A percentile compares a stretch with the other conserved stretches of the same genome.
Conservation (phyloP, 1,140 invertebrate species). For the Choristoneura fumiferana region DNA sequence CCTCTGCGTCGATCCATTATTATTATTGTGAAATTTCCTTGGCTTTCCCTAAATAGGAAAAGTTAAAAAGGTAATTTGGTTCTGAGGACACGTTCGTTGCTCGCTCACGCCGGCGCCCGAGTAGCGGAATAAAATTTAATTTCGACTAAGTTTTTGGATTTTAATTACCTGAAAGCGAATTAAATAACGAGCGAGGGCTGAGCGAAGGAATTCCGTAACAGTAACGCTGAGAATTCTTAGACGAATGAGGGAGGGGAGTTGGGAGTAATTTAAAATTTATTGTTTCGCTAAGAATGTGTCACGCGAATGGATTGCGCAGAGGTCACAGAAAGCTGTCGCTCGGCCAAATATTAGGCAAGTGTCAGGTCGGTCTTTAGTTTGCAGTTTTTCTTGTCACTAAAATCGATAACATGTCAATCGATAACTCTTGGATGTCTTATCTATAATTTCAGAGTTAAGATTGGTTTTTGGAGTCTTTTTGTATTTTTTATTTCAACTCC, state of each 20-base stretch:
- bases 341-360: too few relatives aligned
- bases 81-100: constrained; percentile 44
- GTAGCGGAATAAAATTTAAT: constrained; percentile 58
- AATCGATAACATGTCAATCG: too few relatives aligned
- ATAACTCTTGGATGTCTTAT: too few relatives aligned
- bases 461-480: too few relatives aligned
- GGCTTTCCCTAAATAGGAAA: constrained; percentile 68
- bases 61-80: constrained; percentile 66
- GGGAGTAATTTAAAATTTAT: constrained; percentile 23
- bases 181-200: constrained; percentile 52
- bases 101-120: constrained; percentile 12
- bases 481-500: too few relatives aligned
- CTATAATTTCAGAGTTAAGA: too few relatives aligned
- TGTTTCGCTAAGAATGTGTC: constrained; percentile 19
- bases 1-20: constrained; percentile 49
- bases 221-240: constrained; percentile 6
- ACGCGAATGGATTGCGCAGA: constrained; percentile 7
- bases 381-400: too few relatives aligned
- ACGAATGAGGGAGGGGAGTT: constrained; percentile 6
- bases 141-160: constrained; percentile 65
- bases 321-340: constrained; percentile 9
- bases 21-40: constrained; percentile 57
- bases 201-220: not conserved
- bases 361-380: too few relatives aligned
- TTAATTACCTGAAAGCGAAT: constrained; percentile 68